Conservation (phyloP, 2,888 invertebrate species). For the Lottia scabra region DNA sequence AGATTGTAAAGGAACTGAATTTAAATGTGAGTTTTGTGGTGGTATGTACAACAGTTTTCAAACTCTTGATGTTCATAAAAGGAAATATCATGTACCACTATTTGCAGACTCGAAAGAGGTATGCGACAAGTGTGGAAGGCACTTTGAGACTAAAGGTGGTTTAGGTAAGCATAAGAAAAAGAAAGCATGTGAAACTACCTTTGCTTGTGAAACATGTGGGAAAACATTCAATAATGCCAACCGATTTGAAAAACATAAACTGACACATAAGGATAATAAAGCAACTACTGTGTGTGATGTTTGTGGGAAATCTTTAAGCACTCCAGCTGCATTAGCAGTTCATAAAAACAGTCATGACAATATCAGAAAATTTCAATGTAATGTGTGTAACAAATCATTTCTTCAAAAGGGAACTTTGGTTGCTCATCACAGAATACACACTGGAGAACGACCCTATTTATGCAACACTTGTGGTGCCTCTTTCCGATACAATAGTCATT, state of each 20-base stretch:
- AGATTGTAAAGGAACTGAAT: background rate
- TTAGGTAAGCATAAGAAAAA: background rate
- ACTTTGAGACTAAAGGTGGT: conserved; percentile 13
- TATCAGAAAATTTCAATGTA: conserved; percentile 9
- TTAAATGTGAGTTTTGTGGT: background rate
- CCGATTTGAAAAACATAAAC: background rate
- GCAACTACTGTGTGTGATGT: background rate
- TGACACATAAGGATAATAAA: background rate
- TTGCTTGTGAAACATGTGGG: background rate
- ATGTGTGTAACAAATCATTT: conserved; percentile 17
- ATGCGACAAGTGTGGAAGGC: conserved; percentile 7
- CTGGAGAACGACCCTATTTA: conserved; percentile 14
- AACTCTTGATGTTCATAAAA: background rate
- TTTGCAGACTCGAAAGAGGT: background rate
- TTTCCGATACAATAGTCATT: conserved; percentile 12
- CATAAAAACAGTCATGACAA: conserved; percentile 10
- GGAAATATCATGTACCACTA: background rate
- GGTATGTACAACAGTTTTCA: background rate
- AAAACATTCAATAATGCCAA: background rate
- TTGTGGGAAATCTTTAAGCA: conserved; percentile 5
- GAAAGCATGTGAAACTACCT: background rate
- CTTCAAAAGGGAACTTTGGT: background rate
- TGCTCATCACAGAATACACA: conserved; percentile 14
- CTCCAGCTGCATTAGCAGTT: background rate
- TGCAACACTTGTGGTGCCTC: conserved; percentile 14